phyloP scores from a whole-genome alignment of 1,140 invertebrate genomes.

The Neuroterus valhalla region DNA sequence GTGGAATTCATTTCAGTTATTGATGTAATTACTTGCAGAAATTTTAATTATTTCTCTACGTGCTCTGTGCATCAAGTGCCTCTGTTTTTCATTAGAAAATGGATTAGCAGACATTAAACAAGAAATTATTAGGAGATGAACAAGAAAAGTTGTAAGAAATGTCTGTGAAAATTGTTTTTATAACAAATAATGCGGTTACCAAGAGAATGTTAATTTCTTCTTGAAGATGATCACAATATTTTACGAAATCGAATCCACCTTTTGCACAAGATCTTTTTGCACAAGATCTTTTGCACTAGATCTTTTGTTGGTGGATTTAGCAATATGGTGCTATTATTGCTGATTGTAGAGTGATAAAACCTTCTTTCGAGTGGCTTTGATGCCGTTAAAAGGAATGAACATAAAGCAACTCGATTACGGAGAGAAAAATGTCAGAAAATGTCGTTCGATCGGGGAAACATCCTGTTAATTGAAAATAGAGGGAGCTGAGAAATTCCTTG shows the following conservation, averaged over 20 bases:
- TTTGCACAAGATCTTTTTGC: conserved; percentile 21
- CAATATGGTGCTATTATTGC: conserved; percentile 16
- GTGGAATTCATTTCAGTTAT: too few relatives aligned
- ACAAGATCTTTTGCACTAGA: conserved; percentile 11
- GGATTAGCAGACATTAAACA: conserved; percentile 19
- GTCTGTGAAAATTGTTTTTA: conserved; percentile 19
- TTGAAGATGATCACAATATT: conserved; percentile 3
- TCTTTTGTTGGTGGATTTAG: conserved; percentile 23
- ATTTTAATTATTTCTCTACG: background rate
- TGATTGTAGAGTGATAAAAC: conserved; percentile 16
- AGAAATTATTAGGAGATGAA: too few relatives aligned
- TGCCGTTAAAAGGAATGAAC: conserved; percentile 17
- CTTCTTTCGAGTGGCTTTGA: background rate
- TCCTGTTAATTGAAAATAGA: conserved; percentile 10
- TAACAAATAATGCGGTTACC: conserved; percentile 10
- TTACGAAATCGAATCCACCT: conserved; percentile 25
- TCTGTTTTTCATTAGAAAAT: background rate
- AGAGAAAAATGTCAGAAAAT: conserved; percentile 1
- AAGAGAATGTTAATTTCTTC: conserved; percentile 12
- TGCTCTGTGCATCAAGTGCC: background rate
- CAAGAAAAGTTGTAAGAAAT: conserved; percentile 16
- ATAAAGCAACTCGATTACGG: conserved; percentile 4
- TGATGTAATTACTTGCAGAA: background rate
- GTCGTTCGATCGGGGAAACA: conserved; percentile 17
- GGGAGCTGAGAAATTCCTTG: conserved; percentile 11